Percentiles rank a stretch among this genome's conserved stretches.
Evolutionary conservation across 2,888 invertebrate genomes (phyloP).

Genomic region (Cerceris ruficornis): DNA sequence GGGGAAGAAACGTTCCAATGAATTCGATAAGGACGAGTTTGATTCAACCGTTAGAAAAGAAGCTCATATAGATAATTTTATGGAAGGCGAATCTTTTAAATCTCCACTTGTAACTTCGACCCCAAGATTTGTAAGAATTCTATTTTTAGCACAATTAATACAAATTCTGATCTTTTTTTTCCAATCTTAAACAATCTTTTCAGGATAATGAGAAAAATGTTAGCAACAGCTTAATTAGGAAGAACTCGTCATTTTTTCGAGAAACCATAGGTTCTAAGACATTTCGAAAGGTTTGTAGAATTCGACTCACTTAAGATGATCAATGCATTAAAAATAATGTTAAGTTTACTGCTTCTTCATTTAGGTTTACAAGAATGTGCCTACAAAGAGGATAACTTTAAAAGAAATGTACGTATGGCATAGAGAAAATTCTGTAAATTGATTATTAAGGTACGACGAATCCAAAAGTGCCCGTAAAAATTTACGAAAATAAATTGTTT

Average conservation of each 20-base stretch:
- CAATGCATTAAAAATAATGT: neutral
- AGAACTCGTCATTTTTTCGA: neutral
- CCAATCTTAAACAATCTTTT: neutral
- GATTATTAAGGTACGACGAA: neutral
- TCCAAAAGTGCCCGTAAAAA: neutral
- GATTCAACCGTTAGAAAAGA: neutral
- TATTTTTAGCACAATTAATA: neutral
- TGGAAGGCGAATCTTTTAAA: neutral
- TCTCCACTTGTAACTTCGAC: neutral
- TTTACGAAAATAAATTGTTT: no score
- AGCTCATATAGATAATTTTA: neutral
- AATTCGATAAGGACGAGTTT: neutral
- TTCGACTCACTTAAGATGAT: neutral
- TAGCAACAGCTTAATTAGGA: neutral
- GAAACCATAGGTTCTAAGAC: neutral
- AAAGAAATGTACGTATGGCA: constrained; percentile 30
- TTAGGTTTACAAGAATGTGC: constrained; percentile 8
- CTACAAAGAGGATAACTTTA: constrained; percentile 18
- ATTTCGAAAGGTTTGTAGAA: constrained; percentile 31
- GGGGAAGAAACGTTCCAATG: neutral
- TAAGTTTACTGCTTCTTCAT: neutral
- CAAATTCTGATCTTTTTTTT: neutral
- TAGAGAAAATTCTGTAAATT: no score
- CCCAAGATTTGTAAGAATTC: neutral
- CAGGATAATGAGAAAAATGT: neutral